Evolutionary conservation across 2,113 vertebrate genomes (phyloP).

Genomic region (Pygoscelis adeliae): DNA sequence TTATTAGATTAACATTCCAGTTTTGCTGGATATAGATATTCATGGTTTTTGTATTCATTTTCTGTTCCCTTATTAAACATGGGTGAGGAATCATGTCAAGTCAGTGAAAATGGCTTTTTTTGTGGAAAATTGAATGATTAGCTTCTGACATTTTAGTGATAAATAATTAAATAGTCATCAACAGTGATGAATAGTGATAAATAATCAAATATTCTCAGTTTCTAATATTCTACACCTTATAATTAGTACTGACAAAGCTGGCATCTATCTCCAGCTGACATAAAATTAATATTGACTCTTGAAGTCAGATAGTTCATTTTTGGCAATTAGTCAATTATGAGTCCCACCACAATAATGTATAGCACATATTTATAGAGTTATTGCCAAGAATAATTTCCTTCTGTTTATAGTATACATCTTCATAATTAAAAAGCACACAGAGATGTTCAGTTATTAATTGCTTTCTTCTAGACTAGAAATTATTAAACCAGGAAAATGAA

Average conservation of each 20-base stretch:
- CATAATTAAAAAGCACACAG: not conserved
- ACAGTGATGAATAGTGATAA: not conserved
- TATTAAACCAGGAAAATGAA: not conserved
- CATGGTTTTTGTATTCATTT: not conserved
- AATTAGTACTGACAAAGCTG: not conserved
- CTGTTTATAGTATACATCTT: not conserved
- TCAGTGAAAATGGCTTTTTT: not conserved
- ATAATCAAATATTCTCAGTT: not conserved
- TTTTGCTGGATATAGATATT: not conserved
- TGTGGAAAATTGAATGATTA: not conserved
- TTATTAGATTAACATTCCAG: not conserved
- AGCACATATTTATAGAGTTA: not conserved
- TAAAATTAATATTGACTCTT: not conserved
- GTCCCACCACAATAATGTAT: not conserved
- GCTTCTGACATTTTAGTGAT: not conserved
- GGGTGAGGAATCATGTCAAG: not conserved
- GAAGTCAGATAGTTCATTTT: not conserved
- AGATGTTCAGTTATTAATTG: not conserved
- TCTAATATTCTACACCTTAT: not conserved
- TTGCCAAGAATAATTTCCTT: not conserved
- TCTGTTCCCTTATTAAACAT: not conserved
- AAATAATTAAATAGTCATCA: not conserved
- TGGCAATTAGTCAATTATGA: not conserved
- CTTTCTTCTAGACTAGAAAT: not conserved
- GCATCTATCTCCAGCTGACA: not conserved